Base-by-base conservation (phyloP, 2,888 invertebrate genomes). In the Coleophora deauratella region DNA sequence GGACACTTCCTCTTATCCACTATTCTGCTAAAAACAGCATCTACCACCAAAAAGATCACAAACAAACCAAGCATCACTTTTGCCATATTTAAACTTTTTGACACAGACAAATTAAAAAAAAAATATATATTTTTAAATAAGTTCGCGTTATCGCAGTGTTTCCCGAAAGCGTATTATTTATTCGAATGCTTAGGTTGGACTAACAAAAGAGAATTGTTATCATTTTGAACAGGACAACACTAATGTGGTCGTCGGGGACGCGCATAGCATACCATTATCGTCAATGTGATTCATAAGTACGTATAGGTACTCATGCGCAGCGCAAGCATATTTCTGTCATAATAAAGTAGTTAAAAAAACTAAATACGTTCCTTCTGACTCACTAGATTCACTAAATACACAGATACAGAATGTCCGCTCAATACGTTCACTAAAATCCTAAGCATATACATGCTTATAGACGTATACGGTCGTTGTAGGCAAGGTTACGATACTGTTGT, bases 1-100 rank as follows among this genome's bases (percentile, higher is more conserved):
- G 93, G 93, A 59, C 93, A 93, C 67, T 91, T 91, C 58, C 91
- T 88, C 67, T 91, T 91, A 57, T 91, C 89, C 32, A 87, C 73
- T 52, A 82, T 79, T 54, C 63, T 78, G 30, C 63, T 66, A 21
- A 56, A 53, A 40, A 56, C 56, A 31, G 51, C 44, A 52, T 52
- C 47, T 1, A 63, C 42, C 8, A 66, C 28, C 32, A 67, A 38
- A 40, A 65, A 50, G 40, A 72, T 37, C 43, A 71, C 46, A 31
- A 70, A 41, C 35, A 52, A 44, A 33, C 52, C 43, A 13, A 55
- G 42, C 33, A 46, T 53, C 30, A 47, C 52, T 49, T 65, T 66
- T 44, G 59, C 55, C 55, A 61, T 62, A 31, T 31, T 10, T 4
- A 31, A 31, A 31, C 31, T 31, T 31, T 31, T 4, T 31, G 31